These are phyloP conservation scores for Agrotis ipsilon DNA, from an alignment of 2,888 invertebrate genomes.

Conservation along the genomic window DNA sequence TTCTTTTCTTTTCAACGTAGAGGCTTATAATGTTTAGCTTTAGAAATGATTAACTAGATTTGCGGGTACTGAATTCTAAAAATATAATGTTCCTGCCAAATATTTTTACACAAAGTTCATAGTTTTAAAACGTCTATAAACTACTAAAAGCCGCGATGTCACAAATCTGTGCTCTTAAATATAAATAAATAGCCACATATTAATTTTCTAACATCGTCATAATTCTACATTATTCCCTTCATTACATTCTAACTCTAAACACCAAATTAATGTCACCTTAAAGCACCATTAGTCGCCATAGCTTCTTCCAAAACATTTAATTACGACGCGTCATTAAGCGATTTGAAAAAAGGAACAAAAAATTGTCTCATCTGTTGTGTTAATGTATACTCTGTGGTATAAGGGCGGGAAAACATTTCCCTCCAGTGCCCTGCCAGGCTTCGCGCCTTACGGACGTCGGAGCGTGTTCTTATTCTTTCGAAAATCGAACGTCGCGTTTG, in stretches of 20 bases:
- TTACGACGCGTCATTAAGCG: constrained; percentile 60
- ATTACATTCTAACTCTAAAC: constrained; percentile 55
- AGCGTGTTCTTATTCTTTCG: constrained; percentile 67
- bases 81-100: neutral
- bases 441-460: constrained; percentile 75
- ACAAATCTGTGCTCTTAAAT: neutral
- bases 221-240: constrained; percentile 44
- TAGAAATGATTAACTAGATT: neutral
- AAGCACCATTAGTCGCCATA: constrained; percentile 58
- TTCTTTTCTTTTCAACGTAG: constrained; percentile 23
- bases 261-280: constrained; percentile 57
- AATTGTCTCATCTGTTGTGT: constrained; percentile 66
- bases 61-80: neutral
- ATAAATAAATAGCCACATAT: constrained; percentile 25
- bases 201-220: constrained; percentile 30
- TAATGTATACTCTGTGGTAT: constrained; percentile 73
- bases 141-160: too few relatives aligned
- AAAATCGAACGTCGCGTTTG: constrained; percentile 72
- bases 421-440: constrained; percentile 79
- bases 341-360: constrained; percentile 57
- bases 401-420: constrained; percentile 83
- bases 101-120: neutral
- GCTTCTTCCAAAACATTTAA: constrained; percentile 62
- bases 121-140: too few relatives aligned
- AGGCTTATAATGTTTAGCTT: neutral